These are phyloP conservation scores for Emydocephalus ijimae DNA, from an alignment of 2,113 vertebrate genomes.

Conservation along the genomic window DNA sequence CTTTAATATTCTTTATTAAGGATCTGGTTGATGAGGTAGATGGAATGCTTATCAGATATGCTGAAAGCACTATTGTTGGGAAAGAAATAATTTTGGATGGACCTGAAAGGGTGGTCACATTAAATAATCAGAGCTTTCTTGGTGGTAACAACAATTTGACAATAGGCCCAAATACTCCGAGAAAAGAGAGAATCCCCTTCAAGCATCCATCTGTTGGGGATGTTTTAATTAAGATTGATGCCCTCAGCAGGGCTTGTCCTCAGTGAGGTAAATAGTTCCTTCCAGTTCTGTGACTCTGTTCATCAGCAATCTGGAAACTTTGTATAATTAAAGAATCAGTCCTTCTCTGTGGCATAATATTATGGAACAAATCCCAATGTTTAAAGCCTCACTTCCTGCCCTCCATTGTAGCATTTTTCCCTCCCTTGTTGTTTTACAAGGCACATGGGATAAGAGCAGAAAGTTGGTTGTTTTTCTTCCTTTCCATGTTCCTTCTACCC, in stretches of 20 bases:
- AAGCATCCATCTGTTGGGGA: background rate
- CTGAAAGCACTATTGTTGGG: background rate
- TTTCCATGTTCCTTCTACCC: background rate
- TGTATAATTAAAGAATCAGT: background rate
- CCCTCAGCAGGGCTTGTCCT: background rate
- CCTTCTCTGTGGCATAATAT: rapidly evolving
- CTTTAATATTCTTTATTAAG: background rate
- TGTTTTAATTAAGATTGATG: background rate
- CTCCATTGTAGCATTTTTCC: background rate
- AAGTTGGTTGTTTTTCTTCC: too few relatives aligned
- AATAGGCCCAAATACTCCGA: background rate
- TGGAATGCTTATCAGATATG: background rate
- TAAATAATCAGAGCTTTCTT: background rate
- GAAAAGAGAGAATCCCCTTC: background rate
- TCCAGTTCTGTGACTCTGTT: background rate
- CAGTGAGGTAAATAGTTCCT: background rate
- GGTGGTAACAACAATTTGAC: background rate
- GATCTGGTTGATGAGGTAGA: background rate
- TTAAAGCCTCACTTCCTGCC: background rate
- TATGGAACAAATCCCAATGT: background rate
- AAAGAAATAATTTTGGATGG: background rate
- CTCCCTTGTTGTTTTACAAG: background rate
- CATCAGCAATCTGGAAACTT: background rate
- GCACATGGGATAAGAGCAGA: background rate
- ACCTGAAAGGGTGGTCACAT: background rate